Base-by-base conservation (phyloP, 92 coral and sea anemone genomes). In the Parazoanthus atlanticus region DNA sequence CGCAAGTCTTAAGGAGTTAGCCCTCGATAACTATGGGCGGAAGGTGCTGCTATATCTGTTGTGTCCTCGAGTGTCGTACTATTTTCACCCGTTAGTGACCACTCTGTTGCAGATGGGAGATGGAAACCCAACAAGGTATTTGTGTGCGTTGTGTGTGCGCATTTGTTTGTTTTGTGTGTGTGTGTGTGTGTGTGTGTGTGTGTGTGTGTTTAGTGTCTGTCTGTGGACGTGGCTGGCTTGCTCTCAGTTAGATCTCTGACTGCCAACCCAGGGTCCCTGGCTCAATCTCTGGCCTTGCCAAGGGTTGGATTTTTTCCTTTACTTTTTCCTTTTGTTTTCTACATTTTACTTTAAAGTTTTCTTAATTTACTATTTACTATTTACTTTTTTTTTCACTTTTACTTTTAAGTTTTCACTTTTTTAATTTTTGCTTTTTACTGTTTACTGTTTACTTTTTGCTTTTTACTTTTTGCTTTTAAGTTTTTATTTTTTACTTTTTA, bases 1-100 rank as follows among this genome's bases (percentile, higher is more conserved):
- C 56, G 86, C 95, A 8, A 86, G 88, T 65, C 93, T 97, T 4
- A 89, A 90, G 85, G 99, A 95, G 64, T 56, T 97, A 36, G 94
- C 97, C 73, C 79, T 88, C 32, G 98, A 97, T 75, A 93, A 86
- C 25, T 92, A 97, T 89, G 97, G 99, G 21, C 94, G 97, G 36
- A 97, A 94, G 54, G 99, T 97, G 61, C 89, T 97, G 74, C 89
- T 95, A 88, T 97, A 97, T 80, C 76, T 97, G 5, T 84, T 97
- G 41, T 93, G 92, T 84, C 99, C 99, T 21, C 80, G 99, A n/a
- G 91, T 89, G 61, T 90, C 97, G 0, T 90, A 91, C 34, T 93
- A 95, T 78, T 97, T 97, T 80, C 96, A 94, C 73, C 99, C 99
- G 4, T 91, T 73, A 19, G 85, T 90, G 67, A 93, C 96, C 1